Evolutionary conservation across 2,888 invertebrate species (phyloP).

Genomic region (Phania funesta): DNA sequence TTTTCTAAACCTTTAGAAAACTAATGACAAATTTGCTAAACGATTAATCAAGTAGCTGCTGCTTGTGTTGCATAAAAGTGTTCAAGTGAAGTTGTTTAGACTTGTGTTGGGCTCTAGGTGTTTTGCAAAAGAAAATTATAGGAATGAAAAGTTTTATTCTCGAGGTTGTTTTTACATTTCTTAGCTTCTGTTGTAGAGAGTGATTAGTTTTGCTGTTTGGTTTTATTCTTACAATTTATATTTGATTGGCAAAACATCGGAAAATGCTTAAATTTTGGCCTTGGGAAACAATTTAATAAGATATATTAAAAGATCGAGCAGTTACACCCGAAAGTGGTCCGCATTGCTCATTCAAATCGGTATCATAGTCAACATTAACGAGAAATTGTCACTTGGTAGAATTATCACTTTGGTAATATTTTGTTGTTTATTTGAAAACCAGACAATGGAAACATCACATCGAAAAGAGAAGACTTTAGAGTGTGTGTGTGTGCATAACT

Average conservation of each 20-base stretch:
- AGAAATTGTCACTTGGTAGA: no score
- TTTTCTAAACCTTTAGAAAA: constrained; percentile 33
- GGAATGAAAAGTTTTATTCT: constrained; percentile 26
- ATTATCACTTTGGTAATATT: no score
- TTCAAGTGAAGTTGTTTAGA: constrained; percentile 13
- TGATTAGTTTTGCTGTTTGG: not conserved
- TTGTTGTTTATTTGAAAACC: no score
- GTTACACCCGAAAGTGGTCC: no score
- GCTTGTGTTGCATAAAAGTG: constrained; percentile 9
- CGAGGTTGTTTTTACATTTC: not conserved
- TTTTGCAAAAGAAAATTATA: constrained; percentile 38
- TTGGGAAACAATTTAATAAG: no score
- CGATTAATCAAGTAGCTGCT: constrained; percentile 52
- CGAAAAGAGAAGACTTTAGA: constrained; percentile 16
- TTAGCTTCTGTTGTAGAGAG: not conserved
- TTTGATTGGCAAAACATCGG: no score
- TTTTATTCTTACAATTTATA: no score
- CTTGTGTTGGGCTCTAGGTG: constrained; percentile 35
- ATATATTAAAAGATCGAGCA: no score
- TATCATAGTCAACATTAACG: no score
- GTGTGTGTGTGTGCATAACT: not conserved
- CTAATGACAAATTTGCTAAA: constrained; percentile 60
- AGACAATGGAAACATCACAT: not conserved
- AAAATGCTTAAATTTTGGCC: no score
- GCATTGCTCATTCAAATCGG: no score